phyloP scores from a whole-genome alignment of 2,797 vertebrate genomes.

The Phoxinus dragarum region DNA sequence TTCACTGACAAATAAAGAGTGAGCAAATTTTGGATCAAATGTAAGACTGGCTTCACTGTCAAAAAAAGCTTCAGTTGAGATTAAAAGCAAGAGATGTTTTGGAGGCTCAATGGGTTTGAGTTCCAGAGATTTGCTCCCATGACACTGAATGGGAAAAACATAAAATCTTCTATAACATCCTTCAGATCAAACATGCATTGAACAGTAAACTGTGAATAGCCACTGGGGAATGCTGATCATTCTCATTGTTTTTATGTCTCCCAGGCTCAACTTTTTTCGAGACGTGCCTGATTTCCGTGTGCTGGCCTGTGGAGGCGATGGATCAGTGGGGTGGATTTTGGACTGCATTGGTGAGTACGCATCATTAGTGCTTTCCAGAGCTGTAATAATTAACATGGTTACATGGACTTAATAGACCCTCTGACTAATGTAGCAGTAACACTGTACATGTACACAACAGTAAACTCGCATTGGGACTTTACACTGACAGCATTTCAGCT shows the following conservation, averaged over 20 bases:
- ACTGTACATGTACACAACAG: background rate
- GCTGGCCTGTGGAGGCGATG: constrained; percentile 92
- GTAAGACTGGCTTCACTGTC: background rate
- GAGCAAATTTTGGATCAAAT: background rate
- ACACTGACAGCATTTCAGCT: background rate
- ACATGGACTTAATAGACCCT: constrained; percentile 6
- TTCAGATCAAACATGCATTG: constrained; percentile 7
- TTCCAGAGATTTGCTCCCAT: background rate
- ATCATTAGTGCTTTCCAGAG: background rate
- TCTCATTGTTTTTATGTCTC: constrained; percentile 31
- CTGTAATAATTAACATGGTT: constrained; percentile 19
- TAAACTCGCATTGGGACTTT: background rate
- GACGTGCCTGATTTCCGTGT: constrained; percentile 92
- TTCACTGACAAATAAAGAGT: background rate
- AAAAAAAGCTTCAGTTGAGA: background rate
- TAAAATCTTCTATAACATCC: background rate
- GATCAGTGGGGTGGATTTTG: constrained; percentile 95
- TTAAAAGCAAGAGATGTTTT: background rate
- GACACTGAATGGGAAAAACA: background rate
- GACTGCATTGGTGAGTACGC: constrained; percentile 89
- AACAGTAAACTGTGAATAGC: background rate
- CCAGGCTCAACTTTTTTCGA: constrained; percentile 91
- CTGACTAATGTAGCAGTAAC: background rate
- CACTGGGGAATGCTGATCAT: constrained; percentile 1
- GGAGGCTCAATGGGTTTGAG: background rate